Evolutionary conservation across 2,797 vertebrate genomes (phyloP).

Genomic region (Gastrophryne carolinensis): DNA sequence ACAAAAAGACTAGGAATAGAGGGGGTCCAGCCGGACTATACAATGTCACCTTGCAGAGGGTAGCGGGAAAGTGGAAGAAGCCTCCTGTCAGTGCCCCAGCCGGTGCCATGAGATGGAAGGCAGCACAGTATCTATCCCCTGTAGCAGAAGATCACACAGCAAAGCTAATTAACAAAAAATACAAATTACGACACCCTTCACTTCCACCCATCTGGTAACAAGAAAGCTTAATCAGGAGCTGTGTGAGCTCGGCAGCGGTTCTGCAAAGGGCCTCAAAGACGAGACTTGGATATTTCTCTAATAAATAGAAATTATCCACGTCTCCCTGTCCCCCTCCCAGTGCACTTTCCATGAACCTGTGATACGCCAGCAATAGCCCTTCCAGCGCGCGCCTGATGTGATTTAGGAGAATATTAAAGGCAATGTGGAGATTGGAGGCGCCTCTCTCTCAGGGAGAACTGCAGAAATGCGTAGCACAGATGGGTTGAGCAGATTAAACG

Average conservation of each 20-base stretch:
- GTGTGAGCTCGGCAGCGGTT: constrained; percentile 44
- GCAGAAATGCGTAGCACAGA: constrained; percentile 85
- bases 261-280: constrained; percentile 38
- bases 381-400: constrained; percentile 80
- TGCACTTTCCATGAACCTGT: constrained; percentile 92
- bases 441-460: constrained; percentile 77
- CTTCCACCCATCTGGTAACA: constrained; percentile 51
- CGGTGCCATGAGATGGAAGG: constrained; percentile 37
- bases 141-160: constrained; percentile 49
- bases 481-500: constrained; percentile 89
- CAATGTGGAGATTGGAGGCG: constrained; percentile 90
- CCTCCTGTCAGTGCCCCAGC: constrained; percentile 39
- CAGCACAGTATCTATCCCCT: constrained; percentile 46
- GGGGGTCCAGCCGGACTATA: constrained; percentile 2
- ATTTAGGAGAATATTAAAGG: constrained; percentile 90
- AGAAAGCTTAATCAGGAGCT: constrained; percentile 49
- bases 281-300: constrained; percentile 49
- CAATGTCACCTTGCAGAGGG: constrained; percentile 46
- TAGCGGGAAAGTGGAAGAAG: constrained; percentile 17
- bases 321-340: constrained; percentile 55
- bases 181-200: constrained; percentile 53
- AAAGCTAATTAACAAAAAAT: constrained; percentile 53
- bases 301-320: constrained; percentile 48
- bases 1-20: neutral
- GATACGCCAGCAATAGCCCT: constrained; percentile 76